Conservation (phyloP, 1,140 invertebrate genomes). For the Drosophila micromelanica region DNA sequence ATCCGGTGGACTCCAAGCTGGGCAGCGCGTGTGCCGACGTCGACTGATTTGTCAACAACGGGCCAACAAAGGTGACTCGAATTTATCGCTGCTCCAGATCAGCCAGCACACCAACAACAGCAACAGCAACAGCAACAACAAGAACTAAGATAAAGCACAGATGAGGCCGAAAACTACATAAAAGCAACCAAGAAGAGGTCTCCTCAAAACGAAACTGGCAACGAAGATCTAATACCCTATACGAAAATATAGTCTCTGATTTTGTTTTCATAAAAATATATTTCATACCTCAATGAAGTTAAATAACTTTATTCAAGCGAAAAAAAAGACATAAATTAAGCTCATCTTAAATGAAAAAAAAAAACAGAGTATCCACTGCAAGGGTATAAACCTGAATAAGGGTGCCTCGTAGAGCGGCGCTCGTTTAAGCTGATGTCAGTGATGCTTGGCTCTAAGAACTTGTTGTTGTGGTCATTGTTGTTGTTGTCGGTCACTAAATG, state of each 20-base stretch:
- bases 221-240: neutral
- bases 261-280: too few relatives aligned
- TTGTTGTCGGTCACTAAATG: slow-evolving; percentile 63
- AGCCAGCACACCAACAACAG: slow-evolving; percentile 52
- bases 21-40: slow-evolving; percentile 71
- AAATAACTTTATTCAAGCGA: too few relatives aligned
- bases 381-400: slow-evolving; percentile 39
- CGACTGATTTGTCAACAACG: slow-evolving; percentile 80
- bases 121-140: slow-evolving; percentile 35
- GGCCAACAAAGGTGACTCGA: slow-evolving; percentile 72
- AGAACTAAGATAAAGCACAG: slow-evolving; percentile 41
- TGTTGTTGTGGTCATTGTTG: slow-evolving; percentile 6
- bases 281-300: too few relatives aligned
- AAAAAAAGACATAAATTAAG: too few relatives aligned
- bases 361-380: neutral
- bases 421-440: slow-evolving; percentile 70
- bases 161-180: slow-evolving; percentile 7
- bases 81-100: slow-evolving; percentile 81
- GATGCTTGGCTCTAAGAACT: slow-evolving; percentile 16
- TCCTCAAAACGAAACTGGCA: too few relatives aligned
- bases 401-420: slow-evolving; percentile 53
- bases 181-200: neutral
- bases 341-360: too few relatives aligned
- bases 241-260: too few relatives aligned
- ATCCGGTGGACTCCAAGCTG: slow-evolving; percentile 16